Base-by-base conservation (phyloP, 1,140 invertebrate species). In the Leptinotarsa texana region DNA sequence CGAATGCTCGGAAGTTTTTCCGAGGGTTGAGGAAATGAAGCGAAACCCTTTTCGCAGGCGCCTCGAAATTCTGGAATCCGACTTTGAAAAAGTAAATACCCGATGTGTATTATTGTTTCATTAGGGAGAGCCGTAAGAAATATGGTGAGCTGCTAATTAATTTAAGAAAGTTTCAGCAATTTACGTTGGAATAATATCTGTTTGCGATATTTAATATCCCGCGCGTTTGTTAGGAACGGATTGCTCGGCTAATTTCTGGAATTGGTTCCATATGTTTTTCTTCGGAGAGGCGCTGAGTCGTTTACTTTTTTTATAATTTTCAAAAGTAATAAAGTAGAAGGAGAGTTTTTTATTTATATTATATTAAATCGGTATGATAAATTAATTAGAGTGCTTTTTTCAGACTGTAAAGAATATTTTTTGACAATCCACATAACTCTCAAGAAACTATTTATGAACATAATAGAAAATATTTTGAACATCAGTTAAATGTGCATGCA, bases 81-180 rank as follows among this genome's bases (percentile, higher is more conserved):
- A 62, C 70, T 77, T 65, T 68, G 74, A 77, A 81, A 81, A 81
- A 82, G 78, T 82, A 82, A 82, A 80, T 80, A 82, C 69, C 77
- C 74, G 76, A 78, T 78, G 80, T 78, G 76, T 81, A 82, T 82
- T 82, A 82, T 82, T 82, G 80, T 82, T 82, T 82, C 80, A 82
- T 82, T 82, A 82, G 72, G 65, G 71, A 70, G 73, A 77, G 76
- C 71, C 79, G 79, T 80, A 81, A 81, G 80, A 81, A 81, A 80
- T 80, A 81, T 81, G 79, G 77, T 75, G 78, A 79, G 79, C 80
- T 79, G 75, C 77, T 79, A 81, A 80, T 81, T 81, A 81, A 81
- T 81, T 81, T 81, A 81, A 76, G 77, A 81, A 79, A 78, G 69
- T 78, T 73, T 61, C 68, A 66, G 75, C 76, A 81, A 81, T 80